Base-by-base conservation (phyloP, 2,113 vertebrate species). In the Pedetes capensis region DNA sequence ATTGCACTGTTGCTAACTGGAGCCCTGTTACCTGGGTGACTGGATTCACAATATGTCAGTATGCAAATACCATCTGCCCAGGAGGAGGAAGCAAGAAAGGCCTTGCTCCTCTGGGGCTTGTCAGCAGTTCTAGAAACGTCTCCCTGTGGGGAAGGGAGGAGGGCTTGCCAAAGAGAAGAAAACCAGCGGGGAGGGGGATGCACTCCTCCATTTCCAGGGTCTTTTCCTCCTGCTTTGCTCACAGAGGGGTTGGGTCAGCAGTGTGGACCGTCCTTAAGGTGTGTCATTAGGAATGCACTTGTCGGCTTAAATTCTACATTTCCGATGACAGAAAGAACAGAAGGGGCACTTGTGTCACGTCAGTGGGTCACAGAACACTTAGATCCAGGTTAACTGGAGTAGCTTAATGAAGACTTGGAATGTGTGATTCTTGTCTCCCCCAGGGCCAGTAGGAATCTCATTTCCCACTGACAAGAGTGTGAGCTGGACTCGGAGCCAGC, bases 21-120 rank as follows among this genome's bases (percentile, higher is more conserved):
- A 97, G 89, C 64, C 84, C 88, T 91, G 97, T 98, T 98, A 96
- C 96, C 98, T 95, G 94, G 96, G n/a, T 97, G 97, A 98, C 97
- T 98, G 86, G 98, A 98, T 95, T 97, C 97, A 95, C 96, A 96
- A 94, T 97, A 97, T 98, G 95, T 97, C 97, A 97, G 86, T 13
- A 95, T 96, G 97, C 97, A 98, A 98, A 98, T 98, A 97, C 97
- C 97, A 98, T 97, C 98, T 98, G 97, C 95, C 94, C 93, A 95
- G 49, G 95, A 96, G 95, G 79, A 96, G 96, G 79, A 75, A 91
- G 75, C 63, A 51, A 96, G 71, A 84, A 49, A 69, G 93, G 64
- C 93, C 92, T 82, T 85, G 91, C 86, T 84, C 44, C 47, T 69
- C 76, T 53, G 53, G 18, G 69, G 61, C 34, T 51, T 89, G 78